Percentiles rank a stretch among this genome's conserved stretches.
Evolutionary conservation across 2,797 vertebrate genomes (phyloP).

Genomic region (Eulemur mongoz): DNA sequence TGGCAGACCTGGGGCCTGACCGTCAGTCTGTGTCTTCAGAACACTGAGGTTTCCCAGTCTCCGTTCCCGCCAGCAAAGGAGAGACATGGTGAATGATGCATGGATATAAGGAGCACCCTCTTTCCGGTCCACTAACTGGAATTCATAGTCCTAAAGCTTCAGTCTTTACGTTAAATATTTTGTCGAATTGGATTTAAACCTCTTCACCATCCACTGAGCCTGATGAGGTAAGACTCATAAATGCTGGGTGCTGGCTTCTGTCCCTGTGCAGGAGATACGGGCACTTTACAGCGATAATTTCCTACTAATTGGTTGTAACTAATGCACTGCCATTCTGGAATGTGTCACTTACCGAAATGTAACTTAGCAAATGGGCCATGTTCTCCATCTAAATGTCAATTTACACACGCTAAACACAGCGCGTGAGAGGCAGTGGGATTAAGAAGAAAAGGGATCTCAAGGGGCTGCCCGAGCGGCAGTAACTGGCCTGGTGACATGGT

Average conservation of each 20-base stretch:
- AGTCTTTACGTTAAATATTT: slow-evolving; percentile 1
- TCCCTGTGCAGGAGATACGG: neutral
- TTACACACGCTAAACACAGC: neutral
- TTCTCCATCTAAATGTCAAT: slow-evolving; percentile 61
- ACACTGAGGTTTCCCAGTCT: no score
- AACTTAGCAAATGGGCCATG: slow-evolving; percentile 54
- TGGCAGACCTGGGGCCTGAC: neutral
- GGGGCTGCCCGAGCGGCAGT: neutral
- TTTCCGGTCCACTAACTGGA: neutral
- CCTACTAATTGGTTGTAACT: slow-evolving; percentile 68
- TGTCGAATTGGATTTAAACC: neutral
- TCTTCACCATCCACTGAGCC: neutral
- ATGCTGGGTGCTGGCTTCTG: neutral
- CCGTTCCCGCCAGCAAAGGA: no score
- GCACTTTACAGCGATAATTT: slow-evolving; percentile 7
- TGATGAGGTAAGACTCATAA: neutral
- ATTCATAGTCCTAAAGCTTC: neutral
- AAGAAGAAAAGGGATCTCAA: neutral
- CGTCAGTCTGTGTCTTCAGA: neutral
- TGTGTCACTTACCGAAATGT: slow-evolving; percentile 50
- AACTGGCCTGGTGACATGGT: neutral
- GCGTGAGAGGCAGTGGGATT: neutral
- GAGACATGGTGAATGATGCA: neutral
- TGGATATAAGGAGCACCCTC: neutral
- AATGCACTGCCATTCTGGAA: slow-evolving; percentile 53